Conservation (phyloP, 2,888 invertebrate species). For the Andrena camellia region DNA sequence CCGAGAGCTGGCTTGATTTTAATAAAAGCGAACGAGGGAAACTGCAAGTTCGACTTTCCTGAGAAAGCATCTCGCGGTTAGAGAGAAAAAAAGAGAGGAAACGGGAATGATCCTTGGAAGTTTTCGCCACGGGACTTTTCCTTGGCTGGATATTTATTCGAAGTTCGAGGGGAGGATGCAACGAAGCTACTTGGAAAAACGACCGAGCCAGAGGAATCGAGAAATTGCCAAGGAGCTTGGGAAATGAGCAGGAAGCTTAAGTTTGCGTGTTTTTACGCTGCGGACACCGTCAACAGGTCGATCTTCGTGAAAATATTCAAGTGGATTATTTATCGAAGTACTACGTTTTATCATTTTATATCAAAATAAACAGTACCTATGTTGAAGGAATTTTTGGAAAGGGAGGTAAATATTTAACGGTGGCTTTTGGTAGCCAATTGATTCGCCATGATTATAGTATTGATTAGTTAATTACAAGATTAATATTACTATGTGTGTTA, state of each 20-base stretch:
- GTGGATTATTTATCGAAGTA: neutral
- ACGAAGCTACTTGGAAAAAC: constrained; percentile 37
- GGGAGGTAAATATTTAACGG: too few species aligned
- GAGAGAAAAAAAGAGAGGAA: constrained; percentile 3
- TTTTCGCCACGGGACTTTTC: constrained; percentile 43
- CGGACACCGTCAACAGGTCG: constrained; percentile 12
- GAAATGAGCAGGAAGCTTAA: constrained; percentile 33
- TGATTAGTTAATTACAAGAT: too few species aligned
- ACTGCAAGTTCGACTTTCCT: constrained; percentile 34
- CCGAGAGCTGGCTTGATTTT: constrained; percentile 38
- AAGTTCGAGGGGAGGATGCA: constrained; percentile 55
- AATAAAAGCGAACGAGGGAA: constrained; percentile 54
- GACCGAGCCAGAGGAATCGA: constrained; percentile 23
- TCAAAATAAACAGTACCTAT: too few species aligned
- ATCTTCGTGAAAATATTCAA: neutral
- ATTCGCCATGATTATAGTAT: too few species aligned
- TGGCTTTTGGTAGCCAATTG: too few species aligned
- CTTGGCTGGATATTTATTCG: constrained; percentile 55
- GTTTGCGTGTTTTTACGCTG: neutral
- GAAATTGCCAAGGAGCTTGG: constrained; percentile 27
- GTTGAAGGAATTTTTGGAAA: too few species aligned
- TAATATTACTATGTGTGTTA: too few species aligned
- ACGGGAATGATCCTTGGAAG: constrained; percentile 39
- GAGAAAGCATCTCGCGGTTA: neutral
- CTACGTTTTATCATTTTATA: too few species aligned